Conservation (phyloP, 53 echinoderm and acorn worm genomes). For the Luidia sarsii region DNA sequence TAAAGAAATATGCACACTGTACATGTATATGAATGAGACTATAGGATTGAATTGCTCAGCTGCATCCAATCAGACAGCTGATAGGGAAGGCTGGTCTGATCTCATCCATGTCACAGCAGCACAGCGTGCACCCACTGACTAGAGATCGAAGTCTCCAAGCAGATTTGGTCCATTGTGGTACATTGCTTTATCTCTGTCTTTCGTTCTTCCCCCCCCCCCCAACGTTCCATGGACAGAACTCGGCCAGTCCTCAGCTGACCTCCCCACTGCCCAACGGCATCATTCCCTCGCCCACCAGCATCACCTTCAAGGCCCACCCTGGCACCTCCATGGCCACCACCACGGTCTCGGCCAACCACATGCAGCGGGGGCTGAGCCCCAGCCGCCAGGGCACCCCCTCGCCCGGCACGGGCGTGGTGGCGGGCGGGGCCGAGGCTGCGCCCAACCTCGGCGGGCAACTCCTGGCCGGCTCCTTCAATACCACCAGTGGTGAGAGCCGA, state of each 20-base stretch:
- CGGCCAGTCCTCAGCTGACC: conserved; percentile 86
- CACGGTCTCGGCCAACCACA: conserved; percentile 55
- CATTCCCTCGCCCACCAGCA: conserved; percentile 80
- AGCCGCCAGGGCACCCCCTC: conserved; percentile 89
- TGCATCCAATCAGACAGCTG: too few species aligned
- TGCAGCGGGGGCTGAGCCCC: conserved; percentile 67
- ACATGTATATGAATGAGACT: too few species aligned
- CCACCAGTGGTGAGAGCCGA: conserved; percentile 77
- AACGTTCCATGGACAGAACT: conserved; percentile 62
- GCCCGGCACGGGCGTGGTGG: conserved; percentile 76
- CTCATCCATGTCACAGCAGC: too few species aligned
- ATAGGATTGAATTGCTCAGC: too few species aligned
- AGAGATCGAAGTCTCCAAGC: too few species aligned
- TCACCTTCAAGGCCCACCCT: conserved; percentile 61
- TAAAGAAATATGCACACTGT: too few species aligned
- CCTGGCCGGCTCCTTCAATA: conserved; percentile 44
- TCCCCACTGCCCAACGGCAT: conserved; percentile 87
- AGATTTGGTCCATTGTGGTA: too few species aligned
- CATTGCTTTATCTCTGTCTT: too few species aligned
- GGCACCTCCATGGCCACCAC: conserved; percentile 21
- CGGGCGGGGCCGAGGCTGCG: conserved; percentile 72
- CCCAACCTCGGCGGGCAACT: conserved; percentile 62
- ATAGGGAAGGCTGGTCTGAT: too few species aligned
- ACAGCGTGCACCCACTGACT: too few species aligned
- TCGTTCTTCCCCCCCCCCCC: background rate